Conservation (phyloP, 2,888 invertebrate genomes). For the Synanthedon andrenaeformis region DNA sequence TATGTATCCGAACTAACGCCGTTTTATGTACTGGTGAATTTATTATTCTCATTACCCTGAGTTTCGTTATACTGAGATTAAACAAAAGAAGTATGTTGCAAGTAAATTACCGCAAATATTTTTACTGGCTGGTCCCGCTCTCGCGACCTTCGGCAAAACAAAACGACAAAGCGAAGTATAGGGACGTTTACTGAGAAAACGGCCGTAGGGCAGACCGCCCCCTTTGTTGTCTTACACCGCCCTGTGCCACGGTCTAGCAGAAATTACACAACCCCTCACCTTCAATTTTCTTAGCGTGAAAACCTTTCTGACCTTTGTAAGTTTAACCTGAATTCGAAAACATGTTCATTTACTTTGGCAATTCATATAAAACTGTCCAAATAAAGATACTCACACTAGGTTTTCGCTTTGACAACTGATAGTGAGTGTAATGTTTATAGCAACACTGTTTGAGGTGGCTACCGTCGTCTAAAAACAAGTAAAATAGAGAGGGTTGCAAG, state of each 20-base stretch:
- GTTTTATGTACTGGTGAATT: too few species aligned
- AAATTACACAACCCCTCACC: conserved; percentile 30
- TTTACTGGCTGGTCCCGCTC: conserved; percentile 23
- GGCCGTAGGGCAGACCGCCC: conserved; percentile 47
- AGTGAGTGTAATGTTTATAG: too few species aligned
- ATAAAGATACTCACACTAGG: too few species aligned
- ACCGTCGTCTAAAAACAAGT: too few species aligned
- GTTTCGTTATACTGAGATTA: too few species aligned
- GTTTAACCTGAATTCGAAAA: conserved; percentile 33
- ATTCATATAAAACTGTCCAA: background rate
- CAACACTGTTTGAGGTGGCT: too few species aligned
- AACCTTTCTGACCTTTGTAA: conserved; percentile 19
- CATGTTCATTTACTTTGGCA: conserved; percentile 25
- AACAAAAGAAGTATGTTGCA: too few species aligned
- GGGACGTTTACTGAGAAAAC: conserved; percentile 57
- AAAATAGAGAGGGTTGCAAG: too few species aligned
- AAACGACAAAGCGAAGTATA: conserved; percentile 48
- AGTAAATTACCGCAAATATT: background rate
- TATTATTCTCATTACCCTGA: background rate
- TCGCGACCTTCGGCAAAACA: conserved; percentile 40
- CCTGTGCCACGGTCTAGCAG: conserved; percentile 14
- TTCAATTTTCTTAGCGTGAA: conserved; percentile 14
- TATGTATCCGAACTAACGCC: too few species aligned
- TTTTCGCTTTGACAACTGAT: too few species aligned
- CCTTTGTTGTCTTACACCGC: conserved; percentile 53